phyloP scores from a whole-genome alignment of 2,797 vertebrate species.

The Apogon talboti region DNA sequence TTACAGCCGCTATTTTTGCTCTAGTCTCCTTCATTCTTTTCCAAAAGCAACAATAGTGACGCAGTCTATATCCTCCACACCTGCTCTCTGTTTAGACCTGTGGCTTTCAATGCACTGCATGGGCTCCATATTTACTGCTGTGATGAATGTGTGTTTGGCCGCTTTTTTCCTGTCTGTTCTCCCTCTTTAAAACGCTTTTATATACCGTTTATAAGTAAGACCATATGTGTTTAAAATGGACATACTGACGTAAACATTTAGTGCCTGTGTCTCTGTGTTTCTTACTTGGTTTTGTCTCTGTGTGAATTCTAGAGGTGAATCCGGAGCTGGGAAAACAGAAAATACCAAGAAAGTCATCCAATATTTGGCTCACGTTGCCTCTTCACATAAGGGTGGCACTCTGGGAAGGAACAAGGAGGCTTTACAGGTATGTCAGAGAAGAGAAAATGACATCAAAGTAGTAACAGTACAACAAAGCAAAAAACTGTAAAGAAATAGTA shows the following conservation, averaged over 20 bases:
- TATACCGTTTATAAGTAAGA: conserved; percentile 28
- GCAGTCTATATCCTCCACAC: conserved; percentile 56
- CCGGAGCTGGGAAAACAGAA: conserved; percentile 93
- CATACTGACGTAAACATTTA: conserved; percentile 4
- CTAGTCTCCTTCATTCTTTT: conserved; percentile 53
- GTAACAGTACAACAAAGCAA: not conserved
- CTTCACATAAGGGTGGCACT: conserved; percentile 88
- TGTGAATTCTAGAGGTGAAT: conserved; percentile 87
- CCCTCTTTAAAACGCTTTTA: conserved; percentile 37
- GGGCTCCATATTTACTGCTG: conserved; percentile 37
- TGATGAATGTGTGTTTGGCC: conserved; percentile 35
- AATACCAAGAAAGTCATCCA: conserved; percentile 97
- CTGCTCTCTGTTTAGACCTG: conserved; percentile 65
- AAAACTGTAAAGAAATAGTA: conserved; percentile 2
- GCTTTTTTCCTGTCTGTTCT: conserved; percentile 55
- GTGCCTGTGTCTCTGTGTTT: conserved; percentile 48
- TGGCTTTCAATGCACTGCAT: conserved; percentile 46
- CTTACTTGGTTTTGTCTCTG: conserved; percentile 14
- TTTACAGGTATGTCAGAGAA: conserved; percentile 67
- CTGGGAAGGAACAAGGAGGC: conserved; percentile 82
- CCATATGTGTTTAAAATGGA: conserved; percentile 40
- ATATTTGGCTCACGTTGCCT: conserved; percentile 93
- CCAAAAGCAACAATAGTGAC: conserved; percentile 63
- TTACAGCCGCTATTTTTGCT: conserved; percentile 65
- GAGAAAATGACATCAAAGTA: not conserved